phyloP scores from a whole-genome alignment of 2,113 vertebrate species.

The Psittacula cyanocephala region DNA sequence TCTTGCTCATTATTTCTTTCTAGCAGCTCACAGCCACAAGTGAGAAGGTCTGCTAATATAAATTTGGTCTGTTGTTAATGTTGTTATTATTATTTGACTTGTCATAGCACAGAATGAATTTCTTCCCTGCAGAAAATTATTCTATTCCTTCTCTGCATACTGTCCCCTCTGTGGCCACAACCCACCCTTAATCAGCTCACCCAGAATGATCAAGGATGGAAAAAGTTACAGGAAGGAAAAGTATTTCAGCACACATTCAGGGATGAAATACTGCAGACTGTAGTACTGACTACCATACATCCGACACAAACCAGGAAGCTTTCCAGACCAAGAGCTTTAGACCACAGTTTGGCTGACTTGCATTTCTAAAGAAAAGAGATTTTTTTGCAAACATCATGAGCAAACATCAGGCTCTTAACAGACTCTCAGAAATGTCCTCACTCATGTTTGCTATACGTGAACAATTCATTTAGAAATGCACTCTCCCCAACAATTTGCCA shows the following conservation, averaged over 20 bases:
- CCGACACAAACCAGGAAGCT: background rate
- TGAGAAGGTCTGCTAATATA: background rate
- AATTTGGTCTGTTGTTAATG: background rate
- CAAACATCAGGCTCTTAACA: background rate
- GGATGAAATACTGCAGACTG: background rate
- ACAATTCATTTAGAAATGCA: background rate
- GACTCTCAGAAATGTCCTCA: background rate
- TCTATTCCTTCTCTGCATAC: background rate
- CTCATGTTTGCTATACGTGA: background rate
- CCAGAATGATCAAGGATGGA: background rate
- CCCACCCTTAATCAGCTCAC: background rate
- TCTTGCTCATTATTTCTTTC: background rate
- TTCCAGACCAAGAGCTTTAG: background rate
- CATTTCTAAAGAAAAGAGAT: background rate
- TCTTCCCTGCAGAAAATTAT: background rate
- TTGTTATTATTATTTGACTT: background rate
- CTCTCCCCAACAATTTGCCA: background rate
- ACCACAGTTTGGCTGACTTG: background rate
- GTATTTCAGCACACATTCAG: background rate
- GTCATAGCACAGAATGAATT: background rate
- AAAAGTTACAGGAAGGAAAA: background rate
- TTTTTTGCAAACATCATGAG: background rate
- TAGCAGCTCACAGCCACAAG: background rate
- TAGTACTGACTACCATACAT: background rate
- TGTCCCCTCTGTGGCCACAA: background rate